Evolutionary conservation across 2,797 vertebrate genomes (phyloP), one percentile per base, ranked within the genome.

Genomic region (Danio kyathit): DNA sequence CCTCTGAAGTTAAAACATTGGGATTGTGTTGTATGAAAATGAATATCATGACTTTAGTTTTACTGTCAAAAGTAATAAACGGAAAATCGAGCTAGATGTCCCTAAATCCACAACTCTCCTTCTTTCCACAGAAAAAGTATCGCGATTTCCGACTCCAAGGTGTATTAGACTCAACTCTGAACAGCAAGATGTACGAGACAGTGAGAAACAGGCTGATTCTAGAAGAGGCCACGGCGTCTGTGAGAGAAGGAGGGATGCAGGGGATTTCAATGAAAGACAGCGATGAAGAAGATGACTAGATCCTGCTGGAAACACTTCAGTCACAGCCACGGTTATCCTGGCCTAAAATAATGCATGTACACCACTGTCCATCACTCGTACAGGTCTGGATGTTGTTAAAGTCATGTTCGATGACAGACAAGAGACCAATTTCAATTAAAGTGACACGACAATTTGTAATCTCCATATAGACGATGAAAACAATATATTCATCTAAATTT

Each of bases 181-280:
- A 99, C 94, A 99, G 95, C 91, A 99, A 99, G 95, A 99, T 97
- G 91, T 99, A 99, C 0, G 98, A 99, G 79, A 99, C 97, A 0
- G 95, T 99, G 88, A 95, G 97, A 82, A 99, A 97, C 92, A 94
- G 98, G 2, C 95, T 99, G 89, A 97, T 96, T 0, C 93, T 99
- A 78, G 98, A 99, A 86, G 98, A 99, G 91, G 97, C 98, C 85
- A 98, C 97, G 0, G 97, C 98, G 0, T 98, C 97, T 0, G 98
- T 99, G 85, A 95, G 97, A 10, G 97, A 99, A 85, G 97, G 97
- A 2, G 97, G 97, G 66, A 97, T 99, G 86, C 97, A 98, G 87
- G 98, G 98, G 1, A 97, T 99, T 88, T 98, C 97, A 80, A 99
- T 99, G 98, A 99, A 94, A 89, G 97, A 99, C 94, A 99, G 98